Percentiles rank a stretch among this genome's conserved stretches.
phyloP scores from a whole-genome alignment of 2,888 invertebrate species.

The Tethea ocularis region DNA sequence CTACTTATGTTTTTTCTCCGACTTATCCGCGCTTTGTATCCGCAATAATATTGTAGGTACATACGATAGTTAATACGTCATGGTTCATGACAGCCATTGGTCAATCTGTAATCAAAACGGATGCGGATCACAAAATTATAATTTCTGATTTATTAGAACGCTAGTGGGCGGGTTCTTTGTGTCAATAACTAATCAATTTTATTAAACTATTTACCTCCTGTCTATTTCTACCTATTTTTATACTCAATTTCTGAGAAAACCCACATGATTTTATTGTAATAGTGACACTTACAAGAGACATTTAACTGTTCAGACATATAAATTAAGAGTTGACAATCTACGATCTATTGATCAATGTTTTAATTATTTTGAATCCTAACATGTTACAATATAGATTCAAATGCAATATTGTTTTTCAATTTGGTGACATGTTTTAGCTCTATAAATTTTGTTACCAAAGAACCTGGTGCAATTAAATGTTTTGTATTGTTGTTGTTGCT shows the following conservation, averaged over 20 bases:
- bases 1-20: slow-evolving; percentile 10
- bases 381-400: no score
- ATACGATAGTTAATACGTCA: slow-evolving; percentile 1
- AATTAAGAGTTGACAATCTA: not conserved
- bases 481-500: no score
- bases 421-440: no score
- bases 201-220: slow-evolving; percentile 16
- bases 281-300: not conserved
- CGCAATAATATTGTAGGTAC: slow-evolving; percentile 1
- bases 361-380: not conserved
- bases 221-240: slow-evolving; percentile 13
- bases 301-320: not conserved
- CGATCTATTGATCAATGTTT: not conserved
- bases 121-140: slow-evolving; percentile 68
- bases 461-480: no score
- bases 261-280: slow-evolving; percentile 16
- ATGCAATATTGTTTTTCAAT: no score
- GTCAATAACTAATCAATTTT: slow-evolving; percentile 21
- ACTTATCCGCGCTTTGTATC: slow-evolving; percentile 6
- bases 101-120: slow-evolving; percentile 71
- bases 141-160: slow-evolving; percentile 63
- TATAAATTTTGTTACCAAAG: no score
- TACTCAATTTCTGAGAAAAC: slow-evolving; percentile 22
- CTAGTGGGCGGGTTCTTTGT: slow-evolving; percentile 56
- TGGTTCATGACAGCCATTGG: slow-evolving; percentile 32